Evolutionary conservation across 2,797 vertebrate genomes (phyloP).

Genomic region (Uromys caudimaculatus): DNA sequence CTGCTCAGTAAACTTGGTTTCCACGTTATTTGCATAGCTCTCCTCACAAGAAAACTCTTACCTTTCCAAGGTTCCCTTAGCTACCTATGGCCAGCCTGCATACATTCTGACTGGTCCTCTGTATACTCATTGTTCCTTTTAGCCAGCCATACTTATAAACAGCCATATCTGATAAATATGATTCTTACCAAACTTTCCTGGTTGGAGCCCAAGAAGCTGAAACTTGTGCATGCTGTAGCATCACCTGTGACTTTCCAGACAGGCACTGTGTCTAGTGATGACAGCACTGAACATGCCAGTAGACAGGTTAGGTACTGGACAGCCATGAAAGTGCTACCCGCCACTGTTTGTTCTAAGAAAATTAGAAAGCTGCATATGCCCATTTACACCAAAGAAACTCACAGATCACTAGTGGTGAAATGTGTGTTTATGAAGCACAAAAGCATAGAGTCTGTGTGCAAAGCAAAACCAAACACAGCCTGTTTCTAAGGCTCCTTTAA

Average conservation of each 20-base stretch:
- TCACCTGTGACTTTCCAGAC: neutral
- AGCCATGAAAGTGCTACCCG: neutral
- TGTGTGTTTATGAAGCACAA: neutral
- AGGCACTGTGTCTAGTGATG: neutral
- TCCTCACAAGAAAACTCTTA: neutral
- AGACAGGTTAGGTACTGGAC: neutral
- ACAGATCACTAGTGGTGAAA: neutral
- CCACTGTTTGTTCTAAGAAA: neutral
- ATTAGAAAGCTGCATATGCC: neutral
- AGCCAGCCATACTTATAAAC: neutral
- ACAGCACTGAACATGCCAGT: neutral
- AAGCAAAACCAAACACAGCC: neutral
- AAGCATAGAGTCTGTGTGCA: neutral
- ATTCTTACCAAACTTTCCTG: slow-evolving; percentile 19
- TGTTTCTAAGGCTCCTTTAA: slow-evolving; percentile 16
- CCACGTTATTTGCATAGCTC: neutral
- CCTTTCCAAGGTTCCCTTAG: neutral
- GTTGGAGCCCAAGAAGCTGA: neutral
- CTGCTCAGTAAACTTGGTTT: neutral
- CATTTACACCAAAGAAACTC: slow-evolving; percentile 6
- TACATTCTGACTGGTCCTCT: neutral
- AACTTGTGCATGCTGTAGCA: neutral
- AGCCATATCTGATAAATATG: neutral
- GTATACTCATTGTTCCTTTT: neutral
- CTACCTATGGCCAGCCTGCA: neutral